A percentile compares a stretch with the other conserved stretches of the same genome.
Conservation (phyloP, 2,797 vertebrate genomes). For the Bufotes viridis region DNA sequence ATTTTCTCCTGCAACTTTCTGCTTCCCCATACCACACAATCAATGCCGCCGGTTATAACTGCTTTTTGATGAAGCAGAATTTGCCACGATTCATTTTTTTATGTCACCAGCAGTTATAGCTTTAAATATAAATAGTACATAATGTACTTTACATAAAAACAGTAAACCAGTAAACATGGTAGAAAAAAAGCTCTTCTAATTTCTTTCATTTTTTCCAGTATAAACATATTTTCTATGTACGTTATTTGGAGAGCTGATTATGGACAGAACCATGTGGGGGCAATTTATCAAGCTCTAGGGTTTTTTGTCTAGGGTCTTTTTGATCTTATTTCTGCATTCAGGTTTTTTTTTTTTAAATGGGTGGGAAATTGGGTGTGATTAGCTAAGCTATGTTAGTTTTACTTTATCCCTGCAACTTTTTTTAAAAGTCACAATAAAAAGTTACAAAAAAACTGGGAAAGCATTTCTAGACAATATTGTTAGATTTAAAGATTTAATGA, state of each 20-base stretch:
- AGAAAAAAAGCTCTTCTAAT: background rate
- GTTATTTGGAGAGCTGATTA: background rate
- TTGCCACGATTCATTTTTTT: conserved; percentile 43
- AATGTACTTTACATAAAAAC: background rate
- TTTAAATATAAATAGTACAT: conserved; percentile 38
- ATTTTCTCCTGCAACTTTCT: conserved; percentile 51
- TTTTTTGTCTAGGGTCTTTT: no score
- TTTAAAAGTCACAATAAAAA: no score
- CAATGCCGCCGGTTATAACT: conserved; percentile 50
- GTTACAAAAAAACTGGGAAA: no score
- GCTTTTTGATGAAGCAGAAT: conserved; percentile 41
- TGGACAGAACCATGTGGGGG: background rate
- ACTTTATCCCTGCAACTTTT: no score
- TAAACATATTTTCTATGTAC: background rate
- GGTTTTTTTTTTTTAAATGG: no score
- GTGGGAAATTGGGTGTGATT: no score
- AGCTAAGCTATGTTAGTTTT: no score
- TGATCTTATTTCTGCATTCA: no score
- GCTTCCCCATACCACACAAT: conserved; percentile 46
- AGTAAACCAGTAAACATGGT: background rate
- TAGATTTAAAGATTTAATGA: no score
- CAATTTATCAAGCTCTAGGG: no score
- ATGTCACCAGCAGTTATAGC: background rate
- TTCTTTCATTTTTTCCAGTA: background rate
- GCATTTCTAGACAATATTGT: no score